A percentile compares a stretch with the other conserved stretches of the same genome.
These are phyloP conservation scores for Nephrotoma appendiculata DNA, from an alignment of 2,888 invertebrate genomes.

Conservation along the genomic window DNA sequence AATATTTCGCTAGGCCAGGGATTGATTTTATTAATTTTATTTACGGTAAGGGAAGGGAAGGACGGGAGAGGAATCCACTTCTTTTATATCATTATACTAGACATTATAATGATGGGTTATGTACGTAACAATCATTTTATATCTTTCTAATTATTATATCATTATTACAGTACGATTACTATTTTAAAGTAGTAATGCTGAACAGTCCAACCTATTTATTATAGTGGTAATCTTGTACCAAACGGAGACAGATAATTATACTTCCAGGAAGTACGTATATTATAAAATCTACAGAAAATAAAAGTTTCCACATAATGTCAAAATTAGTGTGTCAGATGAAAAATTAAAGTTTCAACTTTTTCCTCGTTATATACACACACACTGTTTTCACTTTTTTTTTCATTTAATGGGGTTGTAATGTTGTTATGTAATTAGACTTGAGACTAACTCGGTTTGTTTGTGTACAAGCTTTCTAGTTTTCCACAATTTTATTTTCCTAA, in stretches of 20 bases:
- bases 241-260: background rate
- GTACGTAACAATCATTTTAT: too few species aligned
- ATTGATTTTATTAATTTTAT: too few species aligned
- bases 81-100: too few species aligned
- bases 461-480: background rate
- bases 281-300: background rate
- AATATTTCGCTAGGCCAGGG: too few species aligned
- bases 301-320: background rate
- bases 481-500: background rate
- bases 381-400: background rate
- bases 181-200: too few species aligned
- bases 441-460: background rate
- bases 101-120: too few species aligned
- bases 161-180: too few species aligned
- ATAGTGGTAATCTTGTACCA: too few species aligned
- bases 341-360: background rate
- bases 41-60: too few species aligned
- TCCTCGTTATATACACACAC: background rate
- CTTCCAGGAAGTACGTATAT: background rate
- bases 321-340: background rate
- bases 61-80: too few species aligned
- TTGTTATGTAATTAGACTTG: background rate
- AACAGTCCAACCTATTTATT: too few species aligned
- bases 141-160: too few species aligned
- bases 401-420: background rate